Evolutionary conservation across 2,888 invertebrate species (phyloP), one percentile per base, ranked within the genome.

Genomic region (Leptothorax acervorum): DNA sequence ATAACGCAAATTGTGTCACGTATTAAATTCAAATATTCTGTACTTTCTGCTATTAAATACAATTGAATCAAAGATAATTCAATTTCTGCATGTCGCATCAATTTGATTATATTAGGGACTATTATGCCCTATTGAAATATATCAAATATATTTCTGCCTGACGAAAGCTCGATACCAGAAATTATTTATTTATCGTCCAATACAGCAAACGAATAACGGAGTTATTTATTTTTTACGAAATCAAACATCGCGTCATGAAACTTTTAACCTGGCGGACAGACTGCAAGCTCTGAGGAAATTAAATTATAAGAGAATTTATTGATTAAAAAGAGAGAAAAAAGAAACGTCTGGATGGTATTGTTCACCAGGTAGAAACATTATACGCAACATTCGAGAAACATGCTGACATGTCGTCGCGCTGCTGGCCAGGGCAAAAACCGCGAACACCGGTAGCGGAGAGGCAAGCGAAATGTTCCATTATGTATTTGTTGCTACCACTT

Each of bases 401-500:
- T 57, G 45, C n/a, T n/a, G 39, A 53, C 45, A 76, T 45, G 71
- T 62, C 35, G 45, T 35, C 9, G 48, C 23, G 35, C 12, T 48
- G 15, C n/a, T 23, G 70, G 31, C 39, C 60, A 35, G 23, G 12
- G 39, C 48, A 57, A 71, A 81, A 81, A 71, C 60, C 79, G 28
- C 60, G 23, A 62, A 12, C 15, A 28, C 28, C 55, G n/a, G 42
- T 55, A 45, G 76, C 42, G 81, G 73, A 51, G 66, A 79, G 62
- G 68, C 76, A 85, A 89, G 78, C 42, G 68, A 81, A 86, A 81
- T 82, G 74, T 74, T 85, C 88, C 86, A 87, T 89, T 87, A 89
- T 86, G 83, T 86, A 86, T 89, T 89, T 89, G 89, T 65, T 60
- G 81, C 81, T 85, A 76, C 70, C 82, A 82, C 65, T 85, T 88